These are phyloP conservation scores for Corythaixoides concolor DNA, from an alignment of 2,113 vertebrate genomes.

Conservation along the genomic window DNA sequence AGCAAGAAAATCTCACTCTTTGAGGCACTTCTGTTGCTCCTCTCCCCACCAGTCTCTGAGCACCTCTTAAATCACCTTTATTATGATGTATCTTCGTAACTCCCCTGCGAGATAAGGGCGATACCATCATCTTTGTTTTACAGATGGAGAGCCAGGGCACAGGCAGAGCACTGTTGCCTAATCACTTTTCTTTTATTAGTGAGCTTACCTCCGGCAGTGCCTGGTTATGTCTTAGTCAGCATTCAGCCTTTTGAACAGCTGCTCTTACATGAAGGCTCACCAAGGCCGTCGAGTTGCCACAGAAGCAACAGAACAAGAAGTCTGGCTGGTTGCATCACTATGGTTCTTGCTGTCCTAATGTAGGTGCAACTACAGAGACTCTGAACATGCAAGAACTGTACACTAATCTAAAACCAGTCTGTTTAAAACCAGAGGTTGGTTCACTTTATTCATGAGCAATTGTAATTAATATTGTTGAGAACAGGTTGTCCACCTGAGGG, in stretches of 20 bases:
- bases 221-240: conserved; percentile 2
- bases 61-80: conserved; percentile 44
- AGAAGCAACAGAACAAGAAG: background rate
- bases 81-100: conserved; percentile 7
- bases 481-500: background rate
- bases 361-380: background rate
- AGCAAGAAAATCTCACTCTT: background rate
- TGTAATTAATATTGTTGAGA: background rate
- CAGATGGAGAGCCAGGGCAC: conserved; percentile 2
- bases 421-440: background rate
- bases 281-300: background rate
- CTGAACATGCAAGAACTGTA: background rate
- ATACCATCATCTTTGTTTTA: conserved; percentile 19
- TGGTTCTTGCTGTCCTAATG: accelerated
- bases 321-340: background rate
- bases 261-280: background rate
- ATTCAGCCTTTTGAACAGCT: background rate
- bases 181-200: conserved; percentile 25
- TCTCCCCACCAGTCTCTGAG: background rate
- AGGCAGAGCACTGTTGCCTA: background rate
- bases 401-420: background rate
- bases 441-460: background rate
- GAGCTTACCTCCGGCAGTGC: background rate
- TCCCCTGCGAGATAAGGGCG: background rate
- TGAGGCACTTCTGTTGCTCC: background rate